Evolutionary conservation across 2,797 vertebrate genomes (phyloP), one percentile per base, ranked within the genome.

Genomic region (Acanthis flammea): DNA sequence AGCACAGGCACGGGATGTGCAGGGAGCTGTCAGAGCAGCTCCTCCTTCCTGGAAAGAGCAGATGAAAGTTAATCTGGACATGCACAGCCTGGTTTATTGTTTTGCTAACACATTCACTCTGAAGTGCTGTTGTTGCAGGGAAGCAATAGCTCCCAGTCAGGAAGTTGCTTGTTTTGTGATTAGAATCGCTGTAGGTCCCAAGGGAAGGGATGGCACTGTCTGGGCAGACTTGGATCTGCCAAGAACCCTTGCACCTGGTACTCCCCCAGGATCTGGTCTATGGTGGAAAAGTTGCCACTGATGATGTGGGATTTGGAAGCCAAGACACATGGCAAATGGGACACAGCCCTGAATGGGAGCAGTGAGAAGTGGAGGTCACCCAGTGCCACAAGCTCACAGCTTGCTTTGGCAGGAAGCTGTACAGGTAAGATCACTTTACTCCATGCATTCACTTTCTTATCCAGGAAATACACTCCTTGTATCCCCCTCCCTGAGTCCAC

Each of bases 81-180:
- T 4, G 41, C 77, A 70, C 30, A 50, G 80, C 55, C 76, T 82
- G 14, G 13, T 74, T 62, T 42, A 48, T 35, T 76, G 63, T 48
- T 75, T 92, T 19, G 15, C 4, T 77, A 70, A n/a, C 67, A 19
- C 45, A 10, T 63, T 85, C 42, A 4, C 63, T 92, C 62, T 39
- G 77, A 80, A 91, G 51, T 65, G 81, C 72, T 79, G 74, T 91
- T 88, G 63, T 93, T 93, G 25, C 61, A 91, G 81, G 81, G 81
- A 87, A 90, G 77, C 33, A 76, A 57, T 82, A 37, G 53, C 88
- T 62, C 2, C 13, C 84, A 82, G 27, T 65, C 47, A 68, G 92
- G 67, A 88, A 90, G 74, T 31, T 75, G 58, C 41, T 84, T 48
- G 51, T 86, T 95, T 54, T 1, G 1, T 21, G 51, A 76, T 81